Evolutionary conservation across 2,888 invertebrate genomes (phyloP).

Genomic region (Caenorhabditis wallacei): DNA sequence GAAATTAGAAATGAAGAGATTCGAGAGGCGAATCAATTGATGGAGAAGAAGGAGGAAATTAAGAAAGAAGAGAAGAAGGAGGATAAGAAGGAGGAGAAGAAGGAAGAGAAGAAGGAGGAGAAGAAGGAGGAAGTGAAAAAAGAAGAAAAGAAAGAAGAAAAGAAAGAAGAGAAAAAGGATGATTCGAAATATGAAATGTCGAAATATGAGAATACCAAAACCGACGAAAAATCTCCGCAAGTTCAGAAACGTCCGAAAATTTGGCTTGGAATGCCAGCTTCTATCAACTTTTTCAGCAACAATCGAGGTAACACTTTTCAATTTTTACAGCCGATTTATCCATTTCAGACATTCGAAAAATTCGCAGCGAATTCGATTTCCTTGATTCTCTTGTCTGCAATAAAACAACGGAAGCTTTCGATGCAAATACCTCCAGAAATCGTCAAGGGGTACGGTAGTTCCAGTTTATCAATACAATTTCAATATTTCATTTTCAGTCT

Average conservation of each 20-base stretch:
- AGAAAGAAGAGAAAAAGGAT: conserved; percentile 9
- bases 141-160: conserved; percentile 9
- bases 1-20: conserved; percentile 23
- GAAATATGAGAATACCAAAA: conserved; percentile 11
- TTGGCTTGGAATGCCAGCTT: conserved; percentile 36
- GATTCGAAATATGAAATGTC: neutral
- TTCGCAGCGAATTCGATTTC: conserved; percentile 40
- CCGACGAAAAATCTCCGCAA: conserved; percentile 3
- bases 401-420: conserved; percentile 50
- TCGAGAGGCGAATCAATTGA: conserved; percentile 6
- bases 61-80: conserved; percentile 1
- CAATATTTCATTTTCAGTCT: neutral
- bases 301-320: conserved; percentile 13
- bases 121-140: conserved; percentile 11
- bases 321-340: neutral
- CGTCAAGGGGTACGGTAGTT: conserved; percentile 16
- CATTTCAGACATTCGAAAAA: conserved; percentile 27
- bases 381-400: conserved; percentile 50
- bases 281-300: conserved; percentile 25
- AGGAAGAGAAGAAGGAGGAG: conserved; percentile 3
- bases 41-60: neutral
- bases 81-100: conserved; percentile 1
- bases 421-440: conserved; percentile 47
- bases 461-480: neutral
- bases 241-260: conserved; percentile 2